Percentiles rank a stretch among this genome's conserved stretches.
These are phyloP conservation scores for Muscina levida DNA, from an alignment of 2,888 invertebrate genomes.

Conservation along the genomic window DNA sequence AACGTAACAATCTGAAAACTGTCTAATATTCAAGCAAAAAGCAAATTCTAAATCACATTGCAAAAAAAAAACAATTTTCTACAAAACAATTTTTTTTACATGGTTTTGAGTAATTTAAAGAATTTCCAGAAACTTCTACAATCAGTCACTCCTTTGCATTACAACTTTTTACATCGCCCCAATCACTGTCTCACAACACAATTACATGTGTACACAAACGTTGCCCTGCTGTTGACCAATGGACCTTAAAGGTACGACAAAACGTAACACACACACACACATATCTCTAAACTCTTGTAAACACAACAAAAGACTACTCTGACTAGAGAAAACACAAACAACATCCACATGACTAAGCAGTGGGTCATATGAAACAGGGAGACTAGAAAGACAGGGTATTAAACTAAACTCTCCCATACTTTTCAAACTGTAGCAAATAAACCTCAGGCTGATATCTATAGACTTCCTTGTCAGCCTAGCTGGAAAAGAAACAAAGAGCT, in stretches of 20 bases:
- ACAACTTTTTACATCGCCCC: no score
- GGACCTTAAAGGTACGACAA: conserved; percentile 23
- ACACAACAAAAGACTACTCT: not conserved
- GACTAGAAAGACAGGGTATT: no score
- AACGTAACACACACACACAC: not conserved
- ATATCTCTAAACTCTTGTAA: conserved; percentile 1
- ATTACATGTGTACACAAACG: not conserved
- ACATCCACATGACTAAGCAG: not conserved
- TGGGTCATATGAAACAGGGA: not conserved
- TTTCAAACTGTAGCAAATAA: not conserved
- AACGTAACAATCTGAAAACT: no score
- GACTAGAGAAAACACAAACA: not conserved
- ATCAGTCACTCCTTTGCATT: no score
- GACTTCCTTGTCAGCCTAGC: not conserved
- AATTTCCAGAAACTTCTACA: no score
- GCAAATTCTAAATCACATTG: no score
- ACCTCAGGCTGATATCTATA: not conserved
- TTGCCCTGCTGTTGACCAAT: conserved; percentile 9
- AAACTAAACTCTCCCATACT: no score
- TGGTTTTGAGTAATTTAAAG: no score
- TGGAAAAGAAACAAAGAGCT: not conserved
- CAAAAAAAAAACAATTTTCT: no score
- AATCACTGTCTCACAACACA: no score
- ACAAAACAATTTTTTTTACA: no score
- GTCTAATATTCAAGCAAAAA: no score